Base-by-base conservation (phyloP, 2,888 invertebrate species). In the Iphiclides podalirius region DNA sequence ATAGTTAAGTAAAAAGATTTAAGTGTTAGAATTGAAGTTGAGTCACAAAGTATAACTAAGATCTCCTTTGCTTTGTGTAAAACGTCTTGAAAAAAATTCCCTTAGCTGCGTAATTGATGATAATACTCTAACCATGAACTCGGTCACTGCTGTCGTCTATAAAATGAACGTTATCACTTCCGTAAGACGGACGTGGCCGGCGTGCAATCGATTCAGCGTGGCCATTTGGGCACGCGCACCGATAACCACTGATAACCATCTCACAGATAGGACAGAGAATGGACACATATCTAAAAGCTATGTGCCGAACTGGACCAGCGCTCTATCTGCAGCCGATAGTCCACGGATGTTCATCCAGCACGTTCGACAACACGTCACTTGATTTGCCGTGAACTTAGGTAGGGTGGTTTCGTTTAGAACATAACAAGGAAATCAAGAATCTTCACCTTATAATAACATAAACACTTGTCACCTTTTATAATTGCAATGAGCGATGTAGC, bases 231-330 rank as follows among this genome's bases (percentile, higher is more conserved):
- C 85, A 84, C 83, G 83, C 72, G 68, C 67, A 51, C 57, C 68
- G 80, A 79, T 81, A 77, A 66, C 46, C 28, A 42, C 55, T 70
- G 82, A 86, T 83, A 76, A 68, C 54, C 59, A 80, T 81, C 78
- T 67, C 58, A 54, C 52, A 72, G 82, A 84, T 82, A 81, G 60
- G 66, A 66, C 67, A 66, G 53, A 59, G 36, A 53, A 40, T 44
- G 51, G 40, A 36, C 50, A 38, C 36, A 23, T 43, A 14, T 36
- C 52, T 52, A 55, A 40, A 42, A 28, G 47, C 51, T 58, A 54
- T 55, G 51, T 55, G 50, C 46, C 55, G 52, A 48, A 44, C 26
- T 36, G 28, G 51, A 44, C 47, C 15, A 42, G 45, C 49, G 45
- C 37, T 20, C 16, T 54, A 52, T 52, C 53, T 54, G 36, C 31